phyloP scores from a whole-genome alignment of 2,797 vertebrate species.

The Acipenser oxyrinchus region DNA sequence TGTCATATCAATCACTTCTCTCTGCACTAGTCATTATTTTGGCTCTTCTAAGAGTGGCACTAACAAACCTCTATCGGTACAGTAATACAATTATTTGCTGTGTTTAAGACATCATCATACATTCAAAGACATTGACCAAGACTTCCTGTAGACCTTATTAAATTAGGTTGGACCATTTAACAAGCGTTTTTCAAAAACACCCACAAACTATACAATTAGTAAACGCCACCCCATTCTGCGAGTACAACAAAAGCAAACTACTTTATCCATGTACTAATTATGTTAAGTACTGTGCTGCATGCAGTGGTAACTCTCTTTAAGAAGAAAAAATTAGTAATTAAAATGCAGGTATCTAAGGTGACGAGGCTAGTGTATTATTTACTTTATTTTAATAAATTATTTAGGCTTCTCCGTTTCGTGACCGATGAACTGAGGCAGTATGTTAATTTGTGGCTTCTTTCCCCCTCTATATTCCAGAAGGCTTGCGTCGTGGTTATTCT shows the following conservation, averaged over 20 bases:
- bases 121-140: too few species aligned
- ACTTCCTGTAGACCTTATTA: neutral
- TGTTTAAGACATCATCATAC: too few species aligned
- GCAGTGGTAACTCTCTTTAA: neutral
- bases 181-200: constrained; percentile 36
- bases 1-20: neutral
- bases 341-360: constrained; percentile 53
- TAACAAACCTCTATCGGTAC: too few species aligned
- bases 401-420: constrained; percentile 57
- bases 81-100: too few species aligned
- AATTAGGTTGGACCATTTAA: constrained; percentile 46
- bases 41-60: too few species aligned
- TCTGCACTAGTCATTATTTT: too few species aligned
- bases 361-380: constrained; percentile 63
- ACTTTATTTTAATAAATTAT: constrained; percentile 75
- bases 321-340: constrained; percentile 28
- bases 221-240: constrained; percentile 28
- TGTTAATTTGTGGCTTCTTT: neutral
- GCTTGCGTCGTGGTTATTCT: too few species aligned
- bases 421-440: constrained; percentile 27
- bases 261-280: neutral
- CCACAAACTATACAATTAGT: constrained; percentile 30
- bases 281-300: neutral
- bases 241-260: neutral
- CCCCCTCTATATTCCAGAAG: too few species aligned